Conservation (phyloP, 2,888 invertebrate species). For the Erpobdella octoculata region DNA sequence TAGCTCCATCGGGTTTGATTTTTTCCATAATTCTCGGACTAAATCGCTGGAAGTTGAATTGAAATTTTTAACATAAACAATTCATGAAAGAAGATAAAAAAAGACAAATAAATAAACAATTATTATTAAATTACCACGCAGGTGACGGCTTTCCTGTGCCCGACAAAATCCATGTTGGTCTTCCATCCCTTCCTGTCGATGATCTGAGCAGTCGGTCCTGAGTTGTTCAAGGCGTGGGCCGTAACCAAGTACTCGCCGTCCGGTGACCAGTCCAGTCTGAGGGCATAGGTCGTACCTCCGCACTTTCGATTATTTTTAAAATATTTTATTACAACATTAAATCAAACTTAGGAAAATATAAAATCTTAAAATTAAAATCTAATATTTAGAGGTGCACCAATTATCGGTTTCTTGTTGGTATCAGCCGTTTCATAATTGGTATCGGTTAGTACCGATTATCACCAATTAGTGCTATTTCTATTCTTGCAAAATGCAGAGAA, state of each 20-base stretch:
- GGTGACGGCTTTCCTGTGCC: conserved; percentile 91
- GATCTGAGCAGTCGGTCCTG: conserved; percentile 92
- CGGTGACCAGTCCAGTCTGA: conserved; percentile 90
- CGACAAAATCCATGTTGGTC: conserved; percentile 90
- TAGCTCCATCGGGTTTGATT: conserved; percentile 32
- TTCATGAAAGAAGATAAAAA: not conserved
- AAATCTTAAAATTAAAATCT: no score
- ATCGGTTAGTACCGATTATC: no score
- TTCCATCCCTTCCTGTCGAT: conserved; percentile 73
- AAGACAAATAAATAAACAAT: no score
- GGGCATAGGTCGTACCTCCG: conserved; percentile 79
- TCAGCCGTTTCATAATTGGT: no score
- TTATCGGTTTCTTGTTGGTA: no score
- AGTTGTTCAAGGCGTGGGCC: conserved; percentile 96
- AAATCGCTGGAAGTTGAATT: conserved; percentile 71
- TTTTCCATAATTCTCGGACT: conserved; percentile 80
- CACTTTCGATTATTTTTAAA: conserved; percentile 47
- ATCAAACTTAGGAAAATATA: no score
- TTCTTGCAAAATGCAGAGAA: no score
- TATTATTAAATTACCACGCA: conserved; percentile 71
- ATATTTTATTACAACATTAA: no score
- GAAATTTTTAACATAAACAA: not conserved
- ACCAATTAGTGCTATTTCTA: no score
- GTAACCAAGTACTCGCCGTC: conserved; percentile 91
- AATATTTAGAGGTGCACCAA: no score